Evolutionary conservation across 2,797 vertebrate genomes (phyloP).

Genomic region (Labroides dimidiatus): DNA sequence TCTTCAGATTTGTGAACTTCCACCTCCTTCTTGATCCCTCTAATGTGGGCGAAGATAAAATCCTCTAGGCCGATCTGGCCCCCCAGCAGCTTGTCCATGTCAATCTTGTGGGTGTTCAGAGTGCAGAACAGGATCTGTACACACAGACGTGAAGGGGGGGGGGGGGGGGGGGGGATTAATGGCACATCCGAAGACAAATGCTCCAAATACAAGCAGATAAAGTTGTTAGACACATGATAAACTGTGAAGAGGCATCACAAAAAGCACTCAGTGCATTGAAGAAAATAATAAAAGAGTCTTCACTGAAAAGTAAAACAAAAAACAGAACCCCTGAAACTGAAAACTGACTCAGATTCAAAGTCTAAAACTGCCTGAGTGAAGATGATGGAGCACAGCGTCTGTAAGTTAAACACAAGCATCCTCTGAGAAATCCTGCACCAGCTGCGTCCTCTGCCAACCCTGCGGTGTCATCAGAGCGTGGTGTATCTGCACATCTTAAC

Average conservation of each 20-base stretch:
- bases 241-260: not conserved
- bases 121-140: constrained; percentile 96
- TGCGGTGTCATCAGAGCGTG: not conserved
- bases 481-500: not conserved
- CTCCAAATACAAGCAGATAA: not conserved
- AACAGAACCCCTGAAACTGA: constrained; percentile 4
- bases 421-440: constrained; percentile 22
- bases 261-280: not conserved
- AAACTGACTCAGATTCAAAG: constrained; percentile 45
- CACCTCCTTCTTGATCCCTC: constrained; percentile 94
- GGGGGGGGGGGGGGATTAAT: not conserved
- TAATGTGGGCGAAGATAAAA: constrained; percentile 97
- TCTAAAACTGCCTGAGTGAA: constrained; percentile 19
- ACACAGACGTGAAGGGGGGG: constrained; percentile 6
- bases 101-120: constrained; percentile 95
- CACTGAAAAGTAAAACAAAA: not conserved
- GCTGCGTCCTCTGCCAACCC: constrained; percentile 10
- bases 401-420: constrained; percentile 46
- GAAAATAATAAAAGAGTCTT: not conserved
- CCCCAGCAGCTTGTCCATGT: constrained; percentile 96
- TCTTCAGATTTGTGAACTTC: constrained; percentile 91
- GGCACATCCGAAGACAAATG: constrained; percentile 15
- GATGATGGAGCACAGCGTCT: constrained; percentile 30
- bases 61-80: constrained; percentile 96
- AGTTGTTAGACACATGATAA: not conserved